Base-by-base conservation (phyloP, 1,140 invertebrate genomes). In the Pseudoatta argentina region DNA sequence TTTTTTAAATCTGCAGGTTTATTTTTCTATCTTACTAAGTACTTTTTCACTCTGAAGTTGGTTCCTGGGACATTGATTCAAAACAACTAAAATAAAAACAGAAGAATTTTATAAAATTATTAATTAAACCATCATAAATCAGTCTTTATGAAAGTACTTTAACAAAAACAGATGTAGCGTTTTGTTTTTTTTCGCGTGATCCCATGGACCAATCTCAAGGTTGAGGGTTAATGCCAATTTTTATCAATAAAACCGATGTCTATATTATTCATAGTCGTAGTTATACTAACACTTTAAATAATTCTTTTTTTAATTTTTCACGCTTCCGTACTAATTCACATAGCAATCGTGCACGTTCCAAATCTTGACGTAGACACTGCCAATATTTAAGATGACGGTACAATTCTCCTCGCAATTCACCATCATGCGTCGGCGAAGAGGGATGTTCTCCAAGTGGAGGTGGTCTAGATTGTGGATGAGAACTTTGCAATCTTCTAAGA, bases 261-360 rank as follows among this genome's bases (percentile, higher is more conserved):
- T 21, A 30, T 14, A 59, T 3, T 0, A 3, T 48, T 6, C 14
- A 48, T 21, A 18, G 12, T 34, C 7, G 1, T 1, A 44, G 51
- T 57, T 39, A 61, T 61, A 89, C 92, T 90, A 93, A 96, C 96
- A 97, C 96, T 95, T 97, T 97, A 10, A 98, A 97, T 89, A 97
- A 96, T 95, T 99, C 98, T 83, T 98, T 97, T 95, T 99, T 99
- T 2, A 98, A 95, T 94, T 99, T 99, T 95, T 99, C 99, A 63
- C 99, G 96, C 94, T 99, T 99, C 21, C 99, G 96, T 8, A 99
- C 98, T 78, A 99, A 95, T 95, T 99, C 99, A 93, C 99, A 99
- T 0, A 99, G 96, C 24, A 99, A 96, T 90, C 99, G 96, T 5
- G 98, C 98, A 86, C 98, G 96, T 95, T 99, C 99, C 61, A 99